Evolutionary conservation across 2,888 invertebrate species (phyloP).

Genomic region (Chloroclysta siterata): DNA sequence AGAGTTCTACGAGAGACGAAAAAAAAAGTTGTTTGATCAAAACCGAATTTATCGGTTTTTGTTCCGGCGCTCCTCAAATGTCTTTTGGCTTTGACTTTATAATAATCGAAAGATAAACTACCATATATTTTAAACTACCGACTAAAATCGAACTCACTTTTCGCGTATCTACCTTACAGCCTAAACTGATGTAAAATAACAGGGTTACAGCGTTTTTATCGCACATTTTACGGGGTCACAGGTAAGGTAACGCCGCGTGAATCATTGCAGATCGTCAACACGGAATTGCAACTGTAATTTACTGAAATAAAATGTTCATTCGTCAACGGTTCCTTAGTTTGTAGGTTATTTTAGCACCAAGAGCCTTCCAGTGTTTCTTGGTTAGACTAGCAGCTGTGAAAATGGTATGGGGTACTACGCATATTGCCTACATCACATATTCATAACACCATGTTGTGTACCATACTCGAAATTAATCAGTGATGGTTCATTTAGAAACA

Average conservation of each 20-base stretch:
- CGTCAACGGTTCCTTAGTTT: conserved; percentile 12
- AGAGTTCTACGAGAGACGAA: too few species aligned
- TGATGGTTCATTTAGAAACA: too few species aligned
- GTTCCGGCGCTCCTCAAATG: too few species aligned
- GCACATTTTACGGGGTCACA: conserved; percentile 24
- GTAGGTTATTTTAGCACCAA: conserved; percentile 21
- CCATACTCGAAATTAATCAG: too few species aligned
- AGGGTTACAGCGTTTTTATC: conserved; percentile 9
- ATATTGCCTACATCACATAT: too few species aligned
- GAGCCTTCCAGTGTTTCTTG: not conserved
- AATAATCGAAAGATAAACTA: too few species aligned
- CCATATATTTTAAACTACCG: too few species aligned
- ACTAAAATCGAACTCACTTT: not conserved
- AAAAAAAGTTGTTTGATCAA: too few species aligned
- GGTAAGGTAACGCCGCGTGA: conserved; percentile 31
- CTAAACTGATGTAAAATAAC: not conserved
- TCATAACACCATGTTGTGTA: too few species aligned
- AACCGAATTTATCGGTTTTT: too few species aligned
- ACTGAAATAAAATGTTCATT: conserved; percentile 33
- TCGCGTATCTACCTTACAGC: not conserved
- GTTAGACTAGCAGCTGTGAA: not conserved
- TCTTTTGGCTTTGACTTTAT: too few species aligned
- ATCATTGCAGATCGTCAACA: conserved; percentile 32
- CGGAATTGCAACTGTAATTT: conserved; percentile 29
- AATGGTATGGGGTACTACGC: too few species aligned